Conservation (phyloP, 2,113 vertebrate genomes). For the Oryzias woworae region DNA sequence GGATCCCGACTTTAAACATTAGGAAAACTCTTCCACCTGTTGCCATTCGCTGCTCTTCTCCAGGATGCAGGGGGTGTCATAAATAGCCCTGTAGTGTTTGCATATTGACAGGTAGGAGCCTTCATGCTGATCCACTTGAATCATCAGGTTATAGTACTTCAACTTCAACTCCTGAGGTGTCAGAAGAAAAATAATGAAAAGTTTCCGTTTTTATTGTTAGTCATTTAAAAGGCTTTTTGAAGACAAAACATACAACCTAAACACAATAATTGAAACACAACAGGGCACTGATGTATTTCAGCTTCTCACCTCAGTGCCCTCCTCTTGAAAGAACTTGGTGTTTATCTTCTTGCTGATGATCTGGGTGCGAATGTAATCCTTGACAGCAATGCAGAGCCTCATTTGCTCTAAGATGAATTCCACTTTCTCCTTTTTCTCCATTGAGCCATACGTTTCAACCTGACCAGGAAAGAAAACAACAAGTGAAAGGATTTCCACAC, state of each 20-base stretch:
- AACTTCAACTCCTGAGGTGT: conserved; percentile 87
- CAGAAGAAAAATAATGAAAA: conserved; percentile 35
- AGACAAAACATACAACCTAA: not conserved
- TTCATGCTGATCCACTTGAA: conserved; percentile 96
- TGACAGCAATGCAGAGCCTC: conserved; percentile 96
- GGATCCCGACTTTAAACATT: too few relatives aligned
- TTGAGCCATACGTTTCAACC: conserved; percentile 98
- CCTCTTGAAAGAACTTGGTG: conserved; percentile 97
- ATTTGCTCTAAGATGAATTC: conserved; percentile 99
- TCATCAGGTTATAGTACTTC: conserved; percentile 99
- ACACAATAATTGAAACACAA: not conserved
- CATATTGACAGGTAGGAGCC: conserved; percentile 98
- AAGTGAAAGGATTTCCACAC: not conserved
- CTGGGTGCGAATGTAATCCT: conserved; percentile 97
- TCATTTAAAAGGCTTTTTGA: not conserved
- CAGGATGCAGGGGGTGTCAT: conserved; percentile 96
- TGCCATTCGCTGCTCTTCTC: conserved; percentile 97
- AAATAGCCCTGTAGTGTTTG: conserved; percentile 98
- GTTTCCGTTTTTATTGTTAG: not conserved
- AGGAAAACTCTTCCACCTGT: conserved; percentile 78
- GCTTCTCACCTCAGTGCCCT: conserved; percentile 87
- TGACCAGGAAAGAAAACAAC: conserved; percentile 43
- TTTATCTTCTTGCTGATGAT: conserved; percentile 99
- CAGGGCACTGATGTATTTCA: not conserved
- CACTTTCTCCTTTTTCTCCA: conserved; percentile 98